phyloP scores from a whole-genome alignment of 2,888 invertebrate genomes.

The Carterocephalus palaemon region DNA sequence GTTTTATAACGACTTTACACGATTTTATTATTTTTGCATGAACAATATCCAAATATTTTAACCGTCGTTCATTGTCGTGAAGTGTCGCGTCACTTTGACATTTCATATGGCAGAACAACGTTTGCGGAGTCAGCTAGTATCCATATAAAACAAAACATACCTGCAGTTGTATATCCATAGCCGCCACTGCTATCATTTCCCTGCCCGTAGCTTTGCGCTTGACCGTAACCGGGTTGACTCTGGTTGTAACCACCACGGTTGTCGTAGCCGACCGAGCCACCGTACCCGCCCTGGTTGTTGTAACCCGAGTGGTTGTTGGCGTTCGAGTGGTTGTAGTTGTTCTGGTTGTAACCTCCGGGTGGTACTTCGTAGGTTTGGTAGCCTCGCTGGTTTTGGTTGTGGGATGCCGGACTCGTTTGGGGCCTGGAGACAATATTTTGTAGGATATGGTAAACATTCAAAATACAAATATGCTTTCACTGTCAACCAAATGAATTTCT shows the following conservation, averaged over 20 bases:
- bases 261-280: constrained; percentile 26
- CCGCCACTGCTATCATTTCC: constrained; percentile 37
- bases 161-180: constrained; percentile 13
- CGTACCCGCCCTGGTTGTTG: constrained; percentile 27
- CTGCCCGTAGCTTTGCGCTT: constrained; percentile 26
- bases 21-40: too few species aligned
- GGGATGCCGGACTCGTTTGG: constrained; percentile 45
- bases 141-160: constrained; percentile 2
- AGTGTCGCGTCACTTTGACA: too few species aligned
- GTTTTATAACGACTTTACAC: too few species aligned
- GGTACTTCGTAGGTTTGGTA: constrained; percentile 64
- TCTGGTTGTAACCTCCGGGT: constrained; percentile 50
- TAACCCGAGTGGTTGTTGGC: constrained; percentile 18
- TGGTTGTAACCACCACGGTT: constrained; percentile 30
- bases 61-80: too few species aligned
- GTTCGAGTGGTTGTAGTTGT: constrained; percentile 30
- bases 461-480: neutral
- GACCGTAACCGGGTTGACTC: constrained; percentile 30
- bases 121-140: too few species aligned
- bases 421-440: constrained; percentile 50
- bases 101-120: too few species aligned
- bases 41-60: too few species aligned
- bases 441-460: neutral
- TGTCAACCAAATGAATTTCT: too few species aligned
- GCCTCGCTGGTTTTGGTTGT: constrained; percentile 45